phyloP scores from a whole-genome alignment of 2,797 vertebrate species.

The Arremon brunneinucha region DNA sequence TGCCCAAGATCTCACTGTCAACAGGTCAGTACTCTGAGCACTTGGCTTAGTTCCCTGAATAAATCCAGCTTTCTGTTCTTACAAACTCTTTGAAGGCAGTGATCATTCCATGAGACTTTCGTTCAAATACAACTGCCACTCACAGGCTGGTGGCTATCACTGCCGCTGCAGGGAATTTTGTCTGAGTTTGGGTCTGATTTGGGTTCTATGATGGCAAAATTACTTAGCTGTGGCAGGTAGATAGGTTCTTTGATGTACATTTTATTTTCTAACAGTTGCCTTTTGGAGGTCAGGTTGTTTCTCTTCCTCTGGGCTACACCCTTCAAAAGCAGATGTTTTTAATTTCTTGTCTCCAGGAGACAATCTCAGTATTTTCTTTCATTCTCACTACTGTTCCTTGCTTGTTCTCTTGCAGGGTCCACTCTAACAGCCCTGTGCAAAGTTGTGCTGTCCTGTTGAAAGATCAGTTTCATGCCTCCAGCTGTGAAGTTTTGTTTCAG shows the following conservation, averaged over 20 bases:
- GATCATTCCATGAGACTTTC: not conserved
- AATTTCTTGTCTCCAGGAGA: not conserved
- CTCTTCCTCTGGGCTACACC: not conserved
- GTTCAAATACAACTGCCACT: not conserved
- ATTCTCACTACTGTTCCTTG: not conserved
- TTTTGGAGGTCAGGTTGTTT: not conserved
- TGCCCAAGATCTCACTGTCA: not conserved
- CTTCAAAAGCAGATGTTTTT: not conserved
- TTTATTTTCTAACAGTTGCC: not conserved
- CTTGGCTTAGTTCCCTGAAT: not conserved
- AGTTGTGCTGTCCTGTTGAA: not conserved
- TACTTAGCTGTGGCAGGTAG: not conserved
- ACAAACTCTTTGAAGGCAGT: not conserved
- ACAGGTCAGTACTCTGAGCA: not conserved
- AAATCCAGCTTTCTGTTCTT: not conserved
- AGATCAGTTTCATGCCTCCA: not conserved
- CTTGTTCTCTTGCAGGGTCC: conserved; percentile 22
- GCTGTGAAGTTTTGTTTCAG: not conserved
- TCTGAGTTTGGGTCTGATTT: not conserved
- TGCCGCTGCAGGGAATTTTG: not conserved
- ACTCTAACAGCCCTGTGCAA: conserved; percentile 17
- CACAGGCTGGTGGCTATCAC: not conserved
- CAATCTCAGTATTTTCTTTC: not conserved
- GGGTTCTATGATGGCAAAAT: not conserved
- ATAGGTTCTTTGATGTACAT: not conserved